phyloP scores from a whole-genome alignment of 2,113 vertebrate genomes.

The Columba janthina region DNA sequence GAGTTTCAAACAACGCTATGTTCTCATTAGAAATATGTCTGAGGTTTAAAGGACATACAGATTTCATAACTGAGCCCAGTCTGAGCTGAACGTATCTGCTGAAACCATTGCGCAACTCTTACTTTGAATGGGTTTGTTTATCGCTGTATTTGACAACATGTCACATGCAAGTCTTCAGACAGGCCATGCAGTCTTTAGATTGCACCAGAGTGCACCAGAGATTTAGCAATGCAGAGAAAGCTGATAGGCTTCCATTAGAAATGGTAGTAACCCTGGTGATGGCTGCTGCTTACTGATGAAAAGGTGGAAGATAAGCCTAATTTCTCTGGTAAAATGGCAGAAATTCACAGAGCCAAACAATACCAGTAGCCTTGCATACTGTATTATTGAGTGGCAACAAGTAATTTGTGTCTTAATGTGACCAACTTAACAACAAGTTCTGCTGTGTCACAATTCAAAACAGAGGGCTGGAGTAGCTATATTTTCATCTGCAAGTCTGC shows the following conservation, averaged over 20 bases:
- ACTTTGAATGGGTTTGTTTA: neutral
- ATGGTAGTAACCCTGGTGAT: neutral
- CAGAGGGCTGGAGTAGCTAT: neutral
- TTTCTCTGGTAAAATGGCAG: neutral
- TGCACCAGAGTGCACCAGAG: neutral
- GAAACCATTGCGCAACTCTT: neutral
- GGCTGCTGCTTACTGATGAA: neutral
- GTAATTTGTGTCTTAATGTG: neutral
- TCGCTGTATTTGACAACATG: neutral
- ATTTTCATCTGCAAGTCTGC: neutral
- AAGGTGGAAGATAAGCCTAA: neutral
- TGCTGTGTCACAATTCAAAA: neutral
- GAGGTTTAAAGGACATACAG: neutral
- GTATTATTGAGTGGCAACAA: fast-evolving
- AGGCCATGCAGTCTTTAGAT: neutral
- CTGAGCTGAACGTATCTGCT: neutral
- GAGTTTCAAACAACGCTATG: neutral
- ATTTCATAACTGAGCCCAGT: neutral
- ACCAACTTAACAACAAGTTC: neutral
- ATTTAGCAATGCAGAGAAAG: neutral
- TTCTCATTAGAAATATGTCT: neutral
- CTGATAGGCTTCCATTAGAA: neutral
- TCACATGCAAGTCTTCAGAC: neutral
- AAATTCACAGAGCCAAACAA: neutral
- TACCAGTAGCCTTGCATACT: neutral